Percentiles rank a stretch among this genome's conserved stretches.
Conservation (phyloP, 1,140 invertebrate species). For the Macrostomum lignano region DNA sequence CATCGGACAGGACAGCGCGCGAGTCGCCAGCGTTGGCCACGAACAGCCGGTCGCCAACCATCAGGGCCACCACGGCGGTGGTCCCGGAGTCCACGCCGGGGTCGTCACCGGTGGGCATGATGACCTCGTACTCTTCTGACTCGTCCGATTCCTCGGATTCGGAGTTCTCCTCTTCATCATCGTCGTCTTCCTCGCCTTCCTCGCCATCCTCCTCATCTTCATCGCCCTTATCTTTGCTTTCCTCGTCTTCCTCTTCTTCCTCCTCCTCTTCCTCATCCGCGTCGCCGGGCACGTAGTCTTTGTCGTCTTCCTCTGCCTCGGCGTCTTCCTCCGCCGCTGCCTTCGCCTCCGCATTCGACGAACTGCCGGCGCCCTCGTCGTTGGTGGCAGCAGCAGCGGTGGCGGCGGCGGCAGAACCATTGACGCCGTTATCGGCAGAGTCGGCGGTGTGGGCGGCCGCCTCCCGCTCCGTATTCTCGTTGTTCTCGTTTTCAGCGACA, state of each 20-base stretch:
- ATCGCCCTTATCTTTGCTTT: conserved; percentile 7
- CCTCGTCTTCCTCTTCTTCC: conserved; percentile 4
- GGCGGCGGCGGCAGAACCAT: neutral
- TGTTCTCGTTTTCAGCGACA: conserved; percentile 3
- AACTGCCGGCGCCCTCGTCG: neutral
- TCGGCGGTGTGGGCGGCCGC: no score
- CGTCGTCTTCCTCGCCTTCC: conserved; percentile 8
- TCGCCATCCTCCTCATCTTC: conserved; percentile 13
- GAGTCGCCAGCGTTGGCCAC: conserved; percentile 56
- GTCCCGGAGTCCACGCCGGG: conserved; percentile 61
- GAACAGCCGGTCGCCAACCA: conserved; percentile 30
- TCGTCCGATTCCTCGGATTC: conserved; percentile 4
- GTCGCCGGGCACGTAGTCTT: conserved; percentile 2
- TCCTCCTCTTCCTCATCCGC: conserved; percentile 6
- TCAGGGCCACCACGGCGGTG: conserved; percentile 65
- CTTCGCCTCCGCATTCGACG: neutral
- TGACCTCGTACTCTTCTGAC: neutral
- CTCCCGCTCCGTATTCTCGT: conserved; percentile 1
- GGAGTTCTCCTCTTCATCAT: conserved; percentile 7
- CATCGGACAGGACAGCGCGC: conserved; percentile 54
- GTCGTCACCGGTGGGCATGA: neutral
- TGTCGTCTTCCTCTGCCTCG: conserved; percentile 7
- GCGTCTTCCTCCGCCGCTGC: conserved; percentile 6
- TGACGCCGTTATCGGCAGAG: neutral
- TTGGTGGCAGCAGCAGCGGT: no score